These are phyloP conservation scores for Ovibos moschatus DNA, from an alignment of 2,113 vertebrate genomes.

Conservation along the genomic window DNA sequence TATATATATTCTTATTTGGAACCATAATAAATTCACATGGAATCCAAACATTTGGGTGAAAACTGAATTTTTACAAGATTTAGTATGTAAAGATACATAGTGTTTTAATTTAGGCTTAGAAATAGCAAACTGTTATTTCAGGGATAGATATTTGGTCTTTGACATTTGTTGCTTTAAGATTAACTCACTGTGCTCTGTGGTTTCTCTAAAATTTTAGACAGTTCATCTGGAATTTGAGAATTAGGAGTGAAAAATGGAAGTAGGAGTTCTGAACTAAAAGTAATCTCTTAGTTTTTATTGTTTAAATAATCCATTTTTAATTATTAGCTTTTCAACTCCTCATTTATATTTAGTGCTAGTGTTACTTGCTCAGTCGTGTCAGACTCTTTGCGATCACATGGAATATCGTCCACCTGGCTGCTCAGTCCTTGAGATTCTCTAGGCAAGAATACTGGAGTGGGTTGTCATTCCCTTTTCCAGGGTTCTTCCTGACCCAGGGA, in stretches of 20 bases:
- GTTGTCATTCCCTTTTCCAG: not conserved
- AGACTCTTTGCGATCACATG: not conserved
- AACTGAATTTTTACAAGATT: not conserved
- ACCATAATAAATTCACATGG: too few relatives aligned
- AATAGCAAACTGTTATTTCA: not conserved
- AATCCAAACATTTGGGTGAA: not conserved
- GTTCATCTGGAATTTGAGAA: not conserved
- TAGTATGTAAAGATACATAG: not conserved
- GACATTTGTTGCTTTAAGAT: not conserved
- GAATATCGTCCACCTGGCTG: not conserved
- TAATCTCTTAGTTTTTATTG: not conserved
- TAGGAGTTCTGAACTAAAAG: not conserved
- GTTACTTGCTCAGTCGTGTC: not conserved
- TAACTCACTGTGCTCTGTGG: not conserved
- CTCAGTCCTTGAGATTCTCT: not conserved
- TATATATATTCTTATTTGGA: not conserved
- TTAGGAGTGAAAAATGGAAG: not conserved
- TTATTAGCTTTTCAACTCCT: not conserved
- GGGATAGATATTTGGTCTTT: not conserved
- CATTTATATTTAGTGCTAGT: not conserved
- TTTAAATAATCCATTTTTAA: not conserved
- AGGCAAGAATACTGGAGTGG: not conserved
- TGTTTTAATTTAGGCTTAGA: not conserved
- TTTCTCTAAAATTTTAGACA: not conserved
- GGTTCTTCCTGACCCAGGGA: not conserved